A percentile compares a stretch with the other conserved stretches of the same genome.
These are phyloP conservation scores for Agapetus fuscipes DNA, from an alignment of 2,888 invertebrate species.

Conservation along the genomic window DNA sequence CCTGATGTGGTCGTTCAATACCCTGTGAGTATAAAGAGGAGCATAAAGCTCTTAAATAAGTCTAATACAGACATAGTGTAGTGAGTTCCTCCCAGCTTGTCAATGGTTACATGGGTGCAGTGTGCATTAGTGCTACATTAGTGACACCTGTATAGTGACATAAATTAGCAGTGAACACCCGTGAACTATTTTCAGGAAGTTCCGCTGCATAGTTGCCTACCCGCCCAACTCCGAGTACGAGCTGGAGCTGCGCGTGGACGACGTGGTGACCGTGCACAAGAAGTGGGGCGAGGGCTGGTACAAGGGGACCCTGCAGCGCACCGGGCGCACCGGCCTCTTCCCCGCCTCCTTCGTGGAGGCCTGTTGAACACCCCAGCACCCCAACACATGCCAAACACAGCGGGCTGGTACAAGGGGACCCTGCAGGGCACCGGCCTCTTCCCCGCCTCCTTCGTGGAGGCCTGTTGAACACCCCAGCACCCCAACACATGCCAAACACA, in stretches of 20 bases:
- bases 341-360: slow-evolving; percentile 89
- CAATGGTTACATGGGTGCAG: too few relatives aligned
- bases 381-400: too few relatives aligned
- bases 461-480: slow-evolving; percentile 28
- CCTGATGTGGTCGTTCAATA: too few relatives aligned
- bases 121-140: too few relatives aligned
- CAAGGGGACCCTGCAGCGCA: slow-evolving; percentile 82
- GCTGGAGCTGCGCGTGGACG: slow-evolving; percentile 80
- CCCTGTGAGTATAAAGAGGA: too few relatives aligned
- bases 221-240: slow-evolving; percentile 92
- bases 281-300: slow-evolving; percentile 95
- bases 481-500: too few relatives aligned
- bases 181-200: slow-evolving; percentile 64
- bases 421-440: slow-evolving; percentile 83
- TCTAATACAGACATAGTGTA: too few relatives aligned
- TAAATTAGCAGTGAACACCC: too few relatives aligned
- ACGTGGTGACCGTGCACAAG: slow-evolving; percentile 83
- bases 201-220: slow-evolving; percentile 87
- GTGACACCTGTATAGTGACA: too few relatives aligned
- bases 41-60: too few relatives aligned
- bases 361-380: slow-evolving; percentile 23
- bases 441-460: slow-evolving; percentile 88
- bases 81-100: too few relatives aligned
- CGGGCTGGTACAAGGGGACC: slow-evolving; percentile 95
- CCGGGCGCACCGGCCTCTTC: slow-evolving; percentile 88